Conservation (phyloP, 2,797 vertebrate species). For the Gymnothorax reevesii region DNA sequence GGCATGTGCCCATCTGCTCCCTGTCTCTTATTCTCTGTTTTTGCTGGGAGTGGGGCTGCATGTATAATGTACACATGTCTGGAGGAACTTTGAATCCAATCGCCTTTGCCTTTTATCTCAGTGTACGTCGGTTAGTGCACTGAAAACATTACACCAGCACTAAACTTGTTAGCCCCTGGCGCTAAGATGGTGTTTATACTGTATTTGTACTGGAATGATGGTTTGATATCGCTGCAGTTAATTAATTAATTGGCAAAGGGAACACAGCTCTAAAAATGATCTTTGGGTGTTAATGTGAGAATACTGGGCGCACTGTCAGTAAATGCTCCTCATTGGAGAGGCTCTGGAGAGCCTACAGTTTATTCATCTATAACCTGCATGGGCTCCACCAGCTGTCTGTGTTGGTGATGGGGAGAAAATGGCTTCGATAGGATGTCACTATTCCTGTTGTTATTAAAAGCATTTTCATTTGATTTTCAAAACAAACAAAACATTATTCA, state of each 20-base stretch:
- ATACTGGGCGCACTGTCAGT: not conserved
- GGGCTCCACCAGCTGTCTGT: not conserved
- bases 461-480: not conserved
- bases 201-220: not conserved
- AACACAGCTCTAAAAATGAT: not conserved
- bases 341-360: not conserved
- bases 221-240: not conserved
- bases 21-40: not conserved
- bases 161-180: not conserved
- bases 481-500: not conserved
- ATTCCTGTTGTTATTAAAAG: no score
- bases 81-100: not conserved
- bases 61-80: not conserved
- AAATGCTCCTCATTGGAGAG: not conserved
- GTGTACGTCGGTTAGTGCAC: not conserved
- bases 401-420: not conserved
- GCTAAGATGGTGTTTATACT: no score
- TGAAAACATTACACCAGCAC: not conserved
- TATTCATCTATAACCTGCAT: not conserved
- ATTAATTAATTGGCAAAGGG: slow-evolving; percentile 13
- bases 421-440: not conserved
- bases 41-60: no score
- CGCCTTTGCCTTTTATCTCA: not conserved
- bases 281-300: not conserved
- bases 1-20: not conserved